Conservation (phyloP, 2,888 invertebrate genomes). For the Lomographa bimaculata region DNA sequence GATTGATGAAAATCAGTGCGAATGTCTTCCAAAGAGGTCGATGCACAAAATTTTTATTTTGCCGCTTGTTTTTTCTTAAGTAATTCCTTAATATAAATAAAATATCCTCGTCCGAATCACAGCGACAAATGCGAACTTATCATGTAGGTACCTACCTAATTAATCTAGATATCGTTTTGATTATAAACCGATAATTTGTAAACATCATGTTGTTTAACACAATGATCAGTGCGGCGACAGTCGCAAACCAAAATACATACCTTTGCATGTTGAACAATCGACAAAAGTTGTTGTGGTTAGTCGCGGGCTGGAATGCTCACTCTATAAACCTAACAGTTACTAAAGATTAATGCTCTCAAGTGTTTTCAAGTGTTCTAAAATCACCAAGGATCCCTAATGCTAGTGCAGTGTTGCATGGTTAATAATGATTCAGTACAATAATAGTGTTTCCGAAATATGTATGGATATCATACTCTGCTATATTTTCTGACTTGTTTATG, state of each 20-base stretch:
- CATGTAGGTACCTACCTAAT: slow-evolving; percentile 30
- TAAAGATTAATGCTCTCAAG: slow-evolving; percentile 30
- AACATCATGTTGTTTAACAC: slow-evolving; percentile 67
- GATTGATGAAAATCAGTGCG: too few species aligned
- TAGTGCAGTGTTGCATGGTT: too few species aligned
- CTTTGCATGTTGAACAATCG: slow-evolving; percentile 49
- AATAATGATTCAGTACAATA: slow-evolving; percentile 32
- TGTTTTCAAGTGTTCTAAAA: slow-evolving; percentile 32
- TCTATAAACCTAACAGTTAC: too few species aligned
- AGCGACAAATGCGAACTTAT: slow-evolving; percentile 29
- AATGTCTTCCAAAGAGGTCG: too few species aligned
- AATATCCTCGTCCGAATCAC: slow-evolving; percentile 39
- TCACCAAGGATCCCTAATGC: too few species aligned
- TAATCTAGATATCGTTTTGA: slow-evolving; percentile 63
- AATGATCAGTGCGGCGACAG: slow-evolving; percentile 53
- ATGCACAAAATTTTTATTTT: too few species aligned
- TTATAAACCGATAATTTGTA: slow-evolving; percentile 73
- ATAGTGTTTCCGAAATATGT: slow-evolving; percentile 47
- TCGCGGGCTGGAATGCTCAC: slow-evolving; percentile 59
- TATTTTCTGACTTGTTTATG: slow-evolving; percentile 37
- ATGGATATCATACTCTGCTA: slow-evolving; percentile 35
- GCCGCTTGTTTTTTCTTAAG: too few species aligned
- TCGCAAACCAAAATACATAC: slow-evolving; percentile 59
- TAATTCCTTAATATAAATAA: too few species aligned
- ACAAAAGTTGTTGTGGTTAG: slow-evolving; percentile 70